These are phyloP conservation scores for Pristis pectinata DNA, from an alignment of 2,797 vertebrate species.

Conservation along the genomic window DNA sequence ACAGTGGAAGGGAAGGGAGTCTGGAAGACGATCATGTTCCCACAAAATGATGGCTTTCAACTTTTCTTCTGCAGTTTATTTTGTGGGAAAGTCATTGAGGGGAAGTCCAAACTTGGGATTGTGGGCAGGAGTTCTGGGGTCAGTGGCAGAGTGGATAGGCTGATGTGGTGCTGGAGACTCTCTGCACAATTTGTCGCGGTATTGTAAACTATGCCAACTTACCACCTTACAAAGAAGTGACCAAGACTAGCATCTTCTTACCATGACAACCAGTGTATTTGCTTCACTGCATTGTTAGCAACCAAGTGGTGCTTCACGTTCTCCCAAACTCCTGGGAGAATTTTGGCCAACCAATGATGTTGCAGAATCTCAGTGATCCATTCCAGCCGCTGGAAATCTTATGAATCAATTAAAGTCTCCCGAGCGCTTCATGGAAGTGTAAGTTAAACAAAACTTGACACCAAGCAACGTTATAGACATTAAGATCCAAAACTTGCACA, in stretches of 20 bases:
- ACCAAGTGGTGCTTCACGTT: not conserved
- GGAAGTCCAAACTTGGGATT: no score
- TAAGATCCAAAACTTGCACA: no score
- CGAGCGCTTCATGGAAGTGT: no score
- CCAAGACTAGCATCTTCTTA: not conserved
- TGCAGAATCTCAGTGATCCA: not conserved
- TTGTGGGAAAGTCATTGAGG: not conserved
- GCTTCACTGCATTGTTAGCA: not conserved
- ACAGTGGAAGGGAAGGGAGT: not conserved
- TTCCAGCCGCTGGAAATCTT: not conserved
- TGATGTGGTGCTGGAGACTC: no score
- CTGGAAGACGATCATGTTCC: not conserved
- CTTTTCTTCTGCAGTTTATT: not conserved
- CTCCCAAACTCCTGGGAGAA: not conserved
- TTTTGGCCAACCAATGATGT: not conserved
- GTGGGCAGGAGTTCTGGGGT: no score
- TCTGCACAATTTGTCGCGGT: no score
- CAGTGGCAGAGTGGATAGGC: no score
- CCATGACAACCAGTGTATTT: not conserved
- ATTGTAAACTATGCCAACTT: not conserved
- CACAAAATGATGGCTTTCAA: not conserved
- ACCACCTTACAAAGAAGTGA: not conserved
- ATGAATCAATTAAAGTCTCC: no score
- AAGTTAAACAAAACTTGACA: no score
- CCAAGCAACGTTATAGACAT: no score